Evolutionary conservation across 1,140 invertebrate genomes (phyloP).

Genomic region (Stenopsyche tienmushanensis): DNA sequence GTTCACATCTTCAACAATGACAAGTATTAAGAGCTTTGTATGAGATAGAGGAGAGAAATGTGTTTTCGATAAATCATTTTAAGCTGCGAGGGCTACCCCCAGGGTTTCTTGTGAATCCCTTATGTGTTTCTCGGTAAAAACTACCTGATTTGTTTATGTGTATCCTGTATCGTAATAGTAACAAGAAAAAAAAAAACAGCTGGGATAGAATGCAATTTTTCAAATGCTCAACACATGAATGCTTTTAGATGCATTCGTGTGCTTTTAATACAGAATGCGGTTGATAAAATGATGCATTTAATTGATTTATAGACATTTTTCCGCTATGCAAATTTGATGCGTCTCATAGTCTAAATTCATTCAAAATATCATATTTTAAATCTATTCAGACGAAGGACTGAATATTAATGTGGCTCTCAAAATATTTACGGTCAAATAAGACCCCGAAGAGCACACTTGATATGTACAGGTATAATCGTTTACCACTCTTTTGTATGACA

Average conservation of each 20-base stretch:
- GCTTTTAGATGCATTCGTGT: too few species aligned
- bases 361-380: too few species aligned
- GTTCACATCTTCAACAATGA: slow-evolving; percentile 19
- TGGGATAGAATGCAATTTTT: slow-evolving; percentile 24
- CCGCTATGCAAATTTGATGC: too few species aligned
- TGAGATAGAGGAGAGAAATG: slow-evolving; percentile 22
- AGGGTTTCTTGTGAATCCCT: slow-evolving; percentile 22
- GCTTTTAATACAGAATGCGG: too few species aligned
- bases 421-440: too few species aligned
- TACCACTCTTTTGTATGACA: slow-evolving; percentile 13
- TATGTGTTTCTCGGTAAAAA: slow-evolving; percentile 16
- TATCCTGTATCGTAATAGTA: slow-evolving; percentile 1
- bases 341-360: too few species aligned
- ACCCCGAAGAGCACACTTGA: too few species aligned
- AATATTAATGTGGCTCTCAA: too few species aligned
- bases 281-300: too few species aligned
- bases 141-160: slow-evolving; percentile 30
- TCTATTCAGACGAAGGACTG: too few species aligned
- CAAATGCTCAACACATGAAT: slow-evolving; percentile 24
- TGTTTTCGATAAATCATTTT: slow-evolving; percentile 30
- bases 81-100: slow-evolving; percentile 20
- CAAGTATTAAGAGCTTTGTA: slow-evolving; percentile 19
- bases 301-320: too few species aligned
- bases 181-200: slow-evolving; percentile 14
- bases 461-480: too few species aligned